Conservation (phyloP, 2,888 invertebrate genomes). For the Seira ritae region DNA sequence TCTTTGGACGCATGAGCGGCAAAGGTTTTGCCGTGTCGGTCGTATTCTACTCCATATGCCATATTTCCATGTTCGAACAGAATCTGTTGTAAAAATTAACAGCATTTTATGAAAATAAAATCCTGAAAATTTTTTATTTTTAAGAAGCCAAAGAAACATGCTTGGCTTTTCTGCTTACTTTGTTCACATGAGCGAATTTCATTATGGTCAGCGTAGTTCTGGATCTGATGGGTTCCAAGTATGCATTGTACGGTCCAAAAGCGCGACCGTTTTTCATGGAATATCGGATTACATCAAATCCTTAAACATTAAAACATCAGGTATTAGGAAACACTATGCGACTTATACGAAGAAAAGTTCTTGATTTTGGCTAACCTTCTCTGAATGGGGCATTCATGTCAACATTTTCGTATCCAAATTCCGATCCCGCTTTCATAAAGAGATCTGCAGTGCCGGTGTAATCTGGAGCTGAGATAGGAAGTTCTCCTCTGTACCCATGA, state of each 20-base stretch:
- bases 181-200: slow-evolving; percentile 39
- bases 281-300: no score
- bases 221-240: slow-evolving; percentile 18
- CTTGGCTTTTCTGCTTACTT: no score
- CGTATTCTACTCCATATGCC: slow-evolving; percentile 16
- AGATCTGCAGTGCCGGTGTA: slow-evolving; percentile 75
- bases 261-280: no score
- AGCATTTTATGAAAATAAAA: no score
- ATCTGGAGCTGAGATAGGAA: slow-evolving; percentile 77
- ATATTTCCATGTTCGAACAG: neutral
- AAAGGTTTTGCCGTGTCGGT: slow-evolving; percentile 4
- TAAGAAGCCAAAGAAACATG: no score
- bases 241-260: no score
- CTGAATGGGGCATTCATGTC: slow-evolving; percentile 65
- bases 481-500: slow-evolving; percentile 66
- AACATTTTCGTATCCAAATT: slow-evolving; percentile 65
- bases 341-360: no score
- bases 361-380: slow-evolving; percentile 66
- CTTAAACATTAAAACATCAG: no score
- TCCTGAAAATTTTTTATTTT: no score
- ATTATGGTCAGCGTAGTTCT: slow-evolving; percentile 27
- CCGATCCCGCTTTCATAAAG: slow-evolving; percentile 66
- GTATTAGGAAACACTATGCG: no score
- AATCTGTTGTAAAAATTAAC: no score
- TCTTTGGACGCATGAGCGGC: neutral